Conservation (phyloP, 2,113 vertebrate species). For the Eidolon helvum region DNA sequence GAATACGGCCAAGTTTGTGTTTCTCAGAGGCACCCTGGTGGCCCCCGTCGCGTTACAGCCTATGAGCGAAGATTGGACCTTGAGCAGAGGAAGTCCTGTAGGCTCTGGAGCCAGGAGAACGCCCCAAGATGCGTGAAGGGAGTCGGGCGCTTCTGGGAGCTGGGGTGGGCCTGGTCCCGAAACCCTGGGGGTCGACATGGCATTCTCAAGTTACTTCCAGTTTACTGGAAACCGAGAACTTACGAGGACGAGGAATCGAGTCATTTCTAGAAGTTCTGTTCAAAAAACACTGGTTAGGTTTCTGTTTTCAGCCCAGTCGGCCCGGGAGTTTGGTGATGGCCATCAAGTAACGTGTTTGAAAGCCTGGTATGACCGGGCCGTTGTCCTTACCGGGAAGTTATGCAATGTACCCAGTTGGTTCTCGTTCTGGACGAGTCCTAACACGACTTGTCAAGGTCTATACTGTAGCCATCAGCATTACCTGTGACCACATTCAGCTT, state of each 20-base stretch:
- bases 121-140: fast-evolving
- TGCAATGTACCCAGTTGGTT: background rate
- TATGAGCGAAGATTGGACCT: background rate
- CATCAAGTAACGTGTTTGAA: background rate
- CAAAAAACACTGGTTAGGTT: background rate
- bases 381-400: background rate
- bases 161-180: background rate
- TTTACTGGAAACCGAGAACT: background rate
- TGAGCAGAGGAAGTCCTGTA: background rate
- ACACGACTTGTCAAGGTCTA: background rate
- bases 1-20: too few relatives aligned
- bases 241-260: background rate
- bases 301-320: background rate
- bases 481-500: too few relatives aligned
- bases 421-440: background rate
- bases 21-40: background rate
- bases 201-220: background rate
- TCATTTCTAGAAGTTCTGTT: background rate
- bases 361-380: background rate
- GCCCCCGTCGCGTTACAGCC: background rate
- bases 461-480: background rate
- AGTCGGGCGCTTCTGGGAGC: background rate
- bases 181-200: fast-evolving
- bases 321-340: background rate
- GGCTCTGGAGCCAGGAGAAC: background rate